A percentile compares a stretch with the other conserved stretches of the same genome.
Evolutionary conservation across 2,888 invertebrate genomes (phyloP).

Genomic region (Germaria angustata): DNA sequence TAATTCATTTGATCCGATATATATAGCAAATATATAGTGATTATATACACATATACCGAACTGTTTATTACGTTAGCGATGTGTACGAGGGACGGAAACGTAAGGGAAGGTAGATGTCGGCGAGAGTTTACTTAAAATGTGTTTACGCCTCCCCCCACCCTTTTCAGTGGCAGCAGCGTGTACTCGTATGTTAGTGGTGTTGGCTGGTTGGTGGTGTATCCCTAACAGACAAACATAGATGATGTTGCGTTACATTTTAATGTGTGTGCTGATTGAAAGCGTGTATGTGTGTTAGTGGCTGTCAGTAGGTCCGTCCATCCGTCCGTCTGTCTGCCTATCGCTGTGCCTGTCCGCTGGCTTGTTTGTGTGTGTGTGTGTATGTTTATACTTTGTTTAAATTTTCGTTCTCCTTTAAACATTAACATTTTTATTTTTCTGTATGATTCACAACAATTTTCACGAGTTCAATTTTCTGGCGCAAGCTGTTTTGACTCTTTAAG

Average conservation of each 20-base stretch:
- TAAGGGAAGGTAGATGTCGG: constrained; percentile 23
- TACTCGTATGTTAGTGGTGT: constrained; percentile 16
- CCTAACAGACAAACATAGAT: constrained; percentile 61
- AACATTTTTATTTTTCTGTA: constrained; percentile 61
- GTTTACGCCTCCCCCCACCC: constrained; percentile 33
- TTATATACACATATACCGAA: neutral
- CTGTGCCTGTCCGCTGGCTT: neutral
- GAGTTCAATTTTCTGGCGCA: constrained; percentile 66
- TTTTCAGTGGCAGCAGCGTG: constrained; percentile 18
- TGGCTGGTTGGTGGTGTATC: constrained; percentile 48
- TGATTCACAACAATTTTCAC: constrained; percentile 65
- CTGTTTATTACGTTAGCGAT: neutral
- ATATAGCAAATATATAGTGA: neutral
- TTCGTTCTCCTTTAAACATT: constrained; percentile 49
- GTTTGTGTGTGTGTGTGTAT: neutral
- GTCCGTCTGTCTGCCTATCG: neutral
- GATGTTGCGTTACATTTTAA: constrained; percentile 23
- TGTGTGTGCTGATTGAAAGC: neutral
- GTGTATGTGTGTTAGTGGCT: neutral
- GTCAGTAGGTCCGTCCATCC: neutral
- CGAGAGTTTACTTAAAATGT: constrained; percentile 33
- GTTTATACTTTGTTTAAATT: constrained; percentile 51
- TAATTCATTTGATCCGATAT: constrained; percentile 50
- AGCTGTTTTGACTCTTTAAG: constrained; percentile 63
- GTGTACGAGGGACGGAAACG: neutral